Conservation (phyloP, 2,888 invertebrate genomes). For the Dexiosoma caninum region DNA sequence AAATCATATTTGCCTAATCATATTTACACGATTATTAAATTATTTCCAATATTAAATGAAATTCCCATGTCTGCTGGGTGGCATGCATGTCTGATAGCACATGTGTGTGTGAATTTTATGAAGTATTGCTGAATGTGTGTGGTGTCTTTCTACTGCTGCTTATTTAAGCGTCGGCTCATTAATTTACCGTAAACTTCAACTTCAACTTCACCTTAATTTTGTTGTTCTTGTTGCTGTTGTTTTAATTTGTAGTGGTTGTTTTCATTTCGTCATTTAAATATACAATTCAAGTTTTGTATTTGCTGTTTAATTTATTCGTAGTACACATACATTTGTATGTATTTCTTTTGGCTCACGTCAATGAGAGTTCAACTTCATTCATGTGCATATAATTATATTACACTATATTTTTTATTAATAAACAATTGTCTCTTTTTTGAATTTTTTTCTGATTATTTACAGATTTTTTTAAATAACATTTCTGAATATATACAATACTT, state of each 20-base stretch:
- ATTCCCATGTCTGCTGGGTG: not conserved
- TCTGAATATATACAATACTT: conserved; percentile 38
- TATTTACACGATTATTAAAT: too few relatives aligned
- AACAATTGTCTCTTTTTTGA: conserved; percentile 13
- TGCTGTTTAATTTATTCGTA: conserved; percentile 11
- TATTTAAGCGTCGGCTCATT: conserved; percentile 64
- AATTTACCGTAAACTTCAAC: conserved; percentile 78
- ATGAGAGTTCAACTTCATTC: conserved; percentile 24
- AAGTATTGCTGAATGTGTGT: conserved; percentile 9
- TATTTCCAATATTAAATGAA: not conserved
- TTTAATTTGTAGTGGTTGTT: not conserved
- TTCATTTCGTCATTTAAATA: conserved; percentile 29
- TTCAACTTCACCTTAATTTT: conserved; percentile 71
- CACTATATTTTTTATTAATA: not conserved
- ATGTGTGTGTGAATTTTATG: not conserved
- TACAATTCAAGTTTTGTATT: conserved; percentile 16
- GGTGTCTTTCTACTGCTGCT: conserved; percentile 7
- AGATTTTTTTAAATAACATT: conserved; percentile 38
- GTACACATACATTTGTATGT: not conserved
- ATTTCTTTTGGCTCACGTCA: not conserved
- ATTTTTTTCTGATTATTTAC: conserved; percentile 33
- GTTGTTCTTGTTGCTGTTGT: conserved; percentile 16
- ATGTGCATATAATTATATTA: not conserved
- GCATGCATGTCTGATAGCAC: not conserved
- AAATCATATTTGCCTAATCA: too few relatives aligned